A percentile compares a stretch with the other conserved stretches of the same genome.
These are phyloP conservation scores for Gallinago solitaria DNA, from an alignment of 2,797 vertebrate genomes.

Conservation along the genomic window DNA sequence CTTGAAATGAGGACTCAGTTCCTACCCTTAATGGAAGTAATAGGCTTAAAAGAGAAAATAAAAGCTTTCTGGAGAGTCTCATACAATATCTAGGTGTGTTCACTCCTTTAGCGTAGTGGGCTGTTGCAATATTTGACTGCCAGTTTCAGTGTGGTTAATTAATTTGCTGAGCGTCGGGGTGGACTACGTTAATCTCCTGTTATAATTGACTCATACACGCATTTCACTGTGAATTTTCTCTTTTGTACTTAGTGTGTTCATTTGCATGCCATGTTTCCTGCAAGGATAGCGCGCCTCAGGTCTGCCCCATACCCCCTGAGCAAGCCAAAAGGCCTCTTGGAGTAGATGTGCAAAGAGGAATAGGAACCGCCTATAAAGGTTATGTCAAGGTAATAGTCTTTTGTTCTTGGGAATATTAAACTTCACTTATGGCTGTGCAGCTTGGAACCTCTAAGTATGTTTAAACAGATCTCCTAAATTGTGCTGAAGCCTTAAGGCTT, in stretches of 20 bases:
- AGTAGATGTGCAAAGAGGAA: slow-evolving; percentile 94
- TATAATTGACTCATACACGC: neutral
- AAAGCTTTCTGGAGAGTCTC: neutral
- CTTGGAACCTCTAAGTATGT: neutral
- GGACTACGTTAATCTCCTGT: neutral
- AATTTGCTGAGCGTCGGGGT: neutral
- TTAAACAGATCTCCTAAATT: neutral
- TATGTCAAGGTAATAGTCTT: slow-evolving; percentile 88
- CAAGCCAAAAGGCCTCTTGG: slow-evolving; percentile 95
- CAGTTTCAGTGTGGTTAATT: neutral
- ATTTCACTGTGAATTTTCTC: slow-evolving; percentile 15
- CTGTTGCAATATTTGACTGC: neutral
- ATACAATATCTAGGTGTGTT: neutral
- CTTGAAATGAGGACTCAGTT: neutral
- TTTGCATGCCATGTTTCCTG: slow-evolving; percentile 96
- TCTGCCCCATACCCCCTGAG: slow-evolving; percentile 95
- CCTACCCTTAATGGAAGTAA: neutral
- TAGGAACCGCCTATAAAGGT: slow-evolving; percentile 96
- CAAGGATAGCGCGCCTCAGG: slow-evolving; percentile 91
- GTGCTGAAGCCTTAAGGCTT: slow-evolving; percentile 10
- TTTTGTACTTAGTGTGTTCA: slow-evolving; percentile 86
- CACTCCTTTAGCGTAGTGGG: neutral
- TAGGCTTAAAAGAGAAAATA: neutral
- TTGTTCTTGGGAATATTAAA: neutral
- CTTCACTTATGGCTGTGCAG: neutral